These are phyloP conservation scores for Subanguina moxae DNA, from an alignment of 1,140 invertebrate species.

Conservation along the genomic window DNA sequence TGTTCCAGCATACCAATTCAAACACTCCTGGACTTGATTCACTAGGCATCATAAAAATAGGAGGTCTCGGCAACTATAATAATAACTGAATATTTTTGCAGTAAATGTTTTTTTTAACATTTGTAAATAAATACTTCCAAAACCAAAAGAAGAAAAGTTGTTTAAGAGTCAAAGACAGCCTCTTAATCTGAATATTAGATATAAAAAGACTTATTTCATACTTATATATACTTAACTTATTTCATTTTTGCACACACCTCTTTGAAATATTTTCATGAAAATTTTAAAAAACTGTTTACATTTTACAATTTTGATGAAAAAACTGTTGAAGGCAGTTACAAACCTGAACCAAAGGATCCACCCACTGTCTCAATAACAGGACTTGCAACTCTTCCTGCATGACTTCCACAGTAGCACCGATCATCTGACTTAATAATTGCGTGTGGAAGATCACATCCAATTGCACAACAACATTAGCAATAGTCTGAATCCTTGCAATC, in stretches of 20 bases:
- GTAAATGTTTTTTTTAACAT: no score
- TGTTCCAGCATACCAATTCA: not conserved
- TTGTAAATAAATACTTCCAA: no score
- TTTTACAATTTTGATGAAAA: no score
- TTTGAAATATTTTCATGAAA: no score
- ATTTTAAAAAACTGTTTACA: no score
- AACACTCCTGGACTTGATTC: not conserved
- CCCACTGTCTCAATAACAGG: not conserved
- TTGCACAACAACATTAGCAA: not conserved
- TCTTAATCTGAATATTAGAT: no score
- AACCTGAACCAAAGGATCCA: not conserved
- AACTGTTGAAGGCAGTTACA: not conserved
- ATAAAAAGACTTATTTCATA: no score
- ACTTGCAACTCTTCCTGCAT: not conserved
- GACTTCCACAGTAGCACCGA: not conserved
- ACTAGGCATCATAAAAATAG: not conserved
- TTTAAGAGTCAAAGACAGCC: no score
- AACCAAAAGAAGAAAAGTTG: no score
- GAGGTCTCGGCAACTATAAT: not conserved
- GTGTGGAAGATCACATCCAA: not conserved
- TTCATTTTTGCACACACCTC: no score
- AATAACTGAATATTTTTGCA: not conserved
- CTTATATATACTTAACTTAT: no score
- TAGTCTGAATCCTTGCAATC: not conserved
- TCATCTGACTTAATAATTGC: not conserved